Evolutionary conservation across 2,888 invertebrate species (phyloP).

Genomic region (Endomychus coccineus): DNA sequence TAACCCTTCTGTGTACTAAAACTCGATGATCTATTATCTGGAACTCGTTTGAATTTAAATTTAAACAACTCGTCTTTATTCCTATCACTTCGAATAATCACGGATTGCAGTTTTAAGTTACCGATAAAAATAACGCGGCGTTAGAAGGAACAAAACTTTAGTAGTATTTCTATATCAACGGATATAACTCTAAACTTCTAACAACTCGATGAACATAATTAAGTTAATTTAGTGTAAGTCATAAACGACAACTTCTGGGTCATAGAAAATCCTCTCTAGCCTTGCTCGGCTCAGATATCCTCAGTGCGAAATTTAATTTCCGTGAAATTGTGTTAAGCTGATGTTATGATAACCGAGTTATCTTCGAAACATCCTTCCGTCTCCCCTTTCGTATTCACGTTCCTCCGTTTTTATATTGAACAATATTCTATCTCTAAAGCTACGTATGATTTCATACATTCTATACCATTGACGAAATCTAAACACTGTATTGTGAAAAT

Average conservation of each 20-base stretch:
- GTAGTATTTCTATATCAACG: constrained; percentile 11
- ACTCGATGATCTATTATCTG: too few relatives aligned
- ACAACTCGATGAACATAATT: constrained; percentile 29
- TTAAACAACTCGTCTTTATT: constrained; percentile 1
- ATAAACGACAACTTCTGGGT: constrained; percentile 25
- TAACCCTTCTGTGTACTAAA: constrained; percentile 8
- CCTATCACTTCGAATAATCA: not conserved
- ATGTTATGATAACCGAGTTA: not conserved
- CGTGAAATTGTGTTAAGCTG: constrained; percentile 25
- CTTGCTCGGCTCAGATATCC: constrained; percentile 1
- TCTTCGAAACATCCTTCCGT: too few relatives aligned
- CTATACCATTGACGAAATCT: too few relatives aligned
- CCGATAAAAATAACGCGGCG: too few relatives aligned
- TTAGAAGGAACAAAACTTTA: too few relatives aligned
- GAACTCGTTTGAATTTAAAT: not conserved
- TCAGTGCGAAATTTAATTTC: constrained; percentile 27
- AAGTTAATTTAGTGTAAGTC: constrained; percentile 32
- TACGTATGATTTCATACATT: too few relatives aligned
- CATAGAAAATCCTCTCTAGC: constrained; percentile 1
- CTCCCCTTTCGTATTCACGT: too few relatives aligned
- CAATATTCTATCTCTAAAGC: too few relatives aligned
- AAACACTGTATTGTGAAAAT: too few relatives aligned
- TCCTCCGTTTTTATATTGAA: too few relatives aligned
- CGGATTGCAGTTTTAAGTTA: too few relatives aligned
- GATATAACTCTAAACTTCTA: constrained; percentile 10